These are phyloP conservation scores for Sakesphorus luctuosus DNA, from an alignment of 2,113 vertebrate species.

Conservation along the genomic window DNA sequence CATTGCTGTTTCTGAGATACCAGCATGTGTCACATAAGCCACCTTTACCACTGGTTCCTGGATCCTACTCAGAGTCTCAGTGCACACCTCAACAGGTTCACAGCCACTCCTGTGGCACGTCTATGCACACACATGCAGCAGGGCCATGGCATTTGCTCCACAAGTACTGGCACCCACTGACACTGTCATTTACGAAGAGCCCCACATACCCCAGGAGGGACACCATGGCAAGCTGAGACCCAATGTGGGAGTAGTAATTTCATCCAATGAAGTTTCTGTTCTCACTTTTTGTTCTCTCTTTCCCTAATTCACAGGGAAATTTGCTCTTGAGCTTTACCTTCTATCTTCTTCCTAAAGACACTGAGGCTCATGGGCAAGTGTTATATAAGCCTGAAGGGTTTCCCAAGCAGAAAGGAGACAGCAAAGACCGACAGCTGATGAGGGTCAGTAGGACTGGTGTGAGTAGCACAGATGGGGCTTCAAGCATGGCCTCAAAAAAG, in stretches of 20 bases:
- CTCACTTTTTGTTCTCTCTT: not conserved
- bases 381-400: not conserved
- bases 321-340: not conserved
- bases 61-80: not conserved
- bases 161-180: not conserved
- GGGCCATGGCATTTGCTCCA: not conserved
- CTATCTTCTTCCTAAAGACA: not conserved
- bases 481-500: not conserved
- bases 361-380: not conserved
- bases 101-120: not conserved
- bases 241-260: not conserved
- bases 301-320: not conserved
- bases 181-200: not conserved
- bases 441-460: not conserved
- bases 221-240: not conserved
- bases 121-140: accelerated
- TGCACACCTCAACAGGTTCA: not conserved
- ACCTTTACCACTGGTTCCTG: not conserved
- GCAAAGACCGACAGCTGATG: not conserved
- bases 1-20: not conserved
- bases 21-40: not conserved
- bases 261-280: not conserved
- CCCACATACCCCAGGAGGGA: not conserved
- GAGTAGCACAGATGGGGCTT: not conserved
- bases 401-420: not conserved